Conservation (phyloP, 2,113 vertebrate species). For the Periophthalmodon schlosseri region DNA sequence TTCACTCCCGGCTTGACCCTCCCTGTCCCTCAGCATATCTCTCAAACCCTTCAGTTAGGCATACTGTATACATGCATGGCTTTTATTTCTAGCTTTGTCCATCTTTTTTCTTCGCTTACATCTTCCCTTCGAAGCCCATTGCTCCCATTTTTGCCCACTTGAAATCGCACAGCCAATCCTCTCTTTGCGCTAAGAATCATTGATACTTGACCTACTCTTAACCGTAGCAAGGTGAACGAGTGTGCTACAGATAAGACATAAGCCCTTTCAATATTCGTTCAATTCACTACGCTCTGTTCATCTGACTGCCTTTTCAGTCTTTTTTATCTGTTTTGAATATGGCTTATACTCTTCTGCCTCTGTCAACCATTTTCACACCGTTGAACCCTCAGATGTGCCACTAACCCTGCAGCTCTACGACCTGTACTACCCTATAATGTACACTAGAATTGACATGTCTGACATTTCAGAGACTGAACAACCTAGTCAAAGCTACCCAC, state of each 20-base stretch:
- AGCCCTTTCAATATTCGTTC: slow-evolving; percentile 18
- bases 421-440: slow-evolving; percentile 38
- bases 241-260: slow-evolving; percentile 46
- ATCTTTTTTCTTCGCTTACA: slow-evolving; percentile 26
- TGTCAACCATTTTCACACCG: slow-evolving; percentile 15
- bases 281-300: not conserved
- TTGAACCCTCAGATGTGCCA: slow-evolving; percentile 34
- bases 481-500: slow-evolving; percentile 32
- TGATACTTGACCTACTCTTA: slow-evolving; percentile 63
- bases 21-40: slow-evolving; percentile 43
- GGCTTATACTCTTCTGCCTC: slow-evolving; percentile 14
- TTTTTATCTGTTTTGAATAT: slow-evolving; percentile 35
- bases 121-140: slow-evolving; percentile 52
- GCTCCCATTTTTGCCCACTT: slow-evolving; percentile 56
- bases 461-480: slow-evolving; percentile 63
- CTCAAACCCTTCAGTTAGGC: slow-evolving; percentile 54
- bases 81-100: slow-evolving; percentile 54
- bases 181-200: slow-evolving; percentile 44
- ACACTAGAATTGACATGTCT: slow-evolving; percentile 59
- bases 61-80: slow-evolving; percentile 16
- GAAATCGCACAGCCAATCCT: slow-evolving; percentile 32
- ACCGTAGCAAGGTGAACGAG: slow-evolving; percentile 53
- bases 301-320: slow-evolving; percentile 1
- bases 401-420: slow-evolving; percentile 37
- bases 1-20: slow-evolving; percentile 51